Conservation (phyloP, 2,113 vertebrate genomes). For the Grantiella picta region DNA sequence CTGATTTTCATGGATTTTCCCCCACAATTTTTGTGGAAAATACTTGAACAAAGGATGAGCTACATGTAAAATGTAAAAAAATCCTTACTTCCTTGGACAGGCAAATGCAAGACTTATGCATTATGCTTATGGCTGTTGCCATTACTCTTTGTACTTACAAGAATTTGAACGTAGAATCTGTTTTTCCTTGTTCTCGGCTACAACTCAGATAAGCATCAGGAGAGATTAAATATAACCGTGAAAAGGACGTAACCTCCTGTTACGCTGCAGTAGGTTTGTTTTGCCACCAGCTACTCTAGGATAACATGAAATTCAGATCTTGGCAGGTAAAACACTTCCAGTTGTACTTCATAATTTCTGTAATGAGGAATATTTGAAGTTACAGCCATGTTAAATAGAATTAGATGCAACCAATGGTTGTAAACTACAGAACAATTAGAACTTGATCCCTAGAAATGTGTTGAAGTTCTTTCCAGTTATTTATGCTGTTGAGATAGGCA, state of each 20-base stretch:
- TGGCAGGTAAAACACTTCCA: conserved; percentile 1
- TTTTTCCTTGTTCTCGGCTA: background rate
- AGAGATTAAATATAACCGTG: background rate
- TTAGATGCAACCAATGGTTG: background rate
- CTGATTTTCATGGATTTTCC: background rate
- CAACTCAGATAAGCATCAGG: conserved; percentile 1
- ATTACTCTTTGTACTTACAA: background rate
- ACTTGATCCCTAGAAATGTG: background rate
- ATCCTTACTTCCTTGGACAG: background rate
- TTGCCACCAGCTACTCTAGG: conserved; percentile 5
- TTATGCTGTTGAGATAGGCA: background rate
- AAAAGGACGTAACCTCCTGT: conserved; percentile 12
- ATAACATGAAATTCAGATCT: background rate
- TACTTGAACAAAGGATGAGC: background rate
- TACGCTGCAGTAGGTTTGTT: background rate
- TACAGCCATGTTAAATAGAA: background rate
- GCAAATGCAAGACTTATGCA: background rate
- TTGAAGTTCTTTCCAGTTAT: background rate
- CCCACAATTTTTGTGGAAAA: background rate
- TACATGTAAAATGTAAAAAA: background rate
- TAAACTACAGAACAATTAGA: background rate
- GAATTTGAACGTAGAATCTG: background rate
- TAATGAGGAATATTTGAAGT: background rate
- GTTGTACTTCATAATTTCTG: background rate
- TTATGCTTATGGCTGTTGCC: background rate